Base-by-base conservation (phyloP, 2,797 vertebrate species). In the Delichon dasypus region DNA sequence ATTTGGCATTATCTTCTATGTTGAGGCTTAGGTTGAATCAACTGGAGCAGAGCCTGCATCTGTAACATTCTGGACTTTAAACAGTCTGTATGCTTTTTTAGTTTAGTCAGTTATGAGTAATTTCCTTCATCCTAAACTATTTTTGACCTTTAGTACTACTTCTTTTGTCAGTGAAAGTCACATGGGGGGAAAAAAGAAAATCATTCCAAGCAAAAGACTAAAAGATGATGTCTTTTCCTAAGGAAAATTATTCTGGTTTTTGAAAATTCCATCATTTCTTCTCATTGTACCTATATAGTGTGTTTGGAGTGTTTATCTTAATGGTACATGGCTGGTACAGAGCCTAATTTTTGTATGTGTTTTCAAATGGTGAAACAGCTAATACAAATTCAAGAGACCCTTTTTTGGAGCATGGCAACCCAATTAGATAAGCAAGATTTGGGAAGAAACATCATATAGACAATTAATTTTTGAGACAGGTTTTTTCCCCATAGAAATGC, bases 201-300 rank as follows among this genome's bases (percentile, higher is more conserved):
- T 45, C 2, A 81, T 76, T 95, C 67, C 88, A 84, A 27, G 44
- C 36, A 26, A 40, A 90, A 71, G 67, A 85, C 94, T 96, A 90
- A 94, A 97, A 80, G 53, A 87, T 34, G 3, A 57, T 93, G n/a
- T 94, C 60, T 88, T 94, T 38, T 77, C 23, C 16, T 40, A 34
- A 77, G 40, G 54, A 93, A 84, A 95, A 82, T 62, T 23, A 30
- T 92, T 94, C n/a, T 51, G 68, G 6, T 85, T 94, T 93, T 94
- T 70, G 17, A 94, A 91, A 16, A 26, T 91, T 91, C 58, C 10
- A 23, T 82, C 7, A 45, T 25, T 61, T 34, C 11, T 79, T 25
- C 19, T 95, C 26, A 15, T 60, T 23, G 65, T 85, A 62, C 0
- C 0, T 47, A 36, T 32, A 25, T 13, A 40, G 13, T 68, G 42